A percentile compares a stretch with the other conserved stretches of the same genome.
phyloP scores from a whole-genome alignment of 2,797 vertebrate species.

The Periophthalmus magnuspinnatus region DNA sequence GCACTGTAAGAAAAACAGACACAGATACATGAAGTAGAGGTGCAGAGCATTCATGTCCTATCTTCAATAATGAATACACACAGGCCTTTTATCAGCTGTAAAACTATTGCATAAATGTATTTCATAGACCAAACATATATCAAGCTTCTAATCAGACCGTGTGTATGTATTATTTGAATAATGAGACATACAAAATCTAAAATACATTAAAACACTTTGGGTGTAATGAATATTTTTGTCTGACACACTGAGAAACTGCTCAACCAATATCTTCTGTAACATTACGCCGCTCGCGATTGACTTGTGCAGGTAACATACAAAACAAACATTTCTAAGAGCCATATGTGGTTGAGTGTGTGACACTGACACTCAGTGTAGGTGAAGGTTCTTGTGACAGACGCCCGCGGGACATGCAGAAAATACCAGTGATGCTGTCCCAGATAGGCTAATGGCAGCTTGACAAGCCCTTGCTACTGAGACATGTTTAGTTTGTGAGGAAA shows the following conservation, averaged over 20 bases:
- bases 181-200: too few relatives aligned
- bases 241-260: too few relatives aligned
- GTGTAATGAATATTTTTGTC: too few relatives aligned
- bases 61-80: neutral
- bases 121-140: too few relatives aligned
- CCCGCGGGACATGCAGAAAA: constrained; percentile 30
- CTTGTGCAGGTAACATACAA: constrained; percentile 1
- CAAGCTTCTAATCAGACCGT: too few relatives aligned
- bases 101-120: neutral
- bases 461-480: constrained; percentile 46
- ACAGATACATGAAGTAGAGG: neutral
- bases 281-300: constrained; percentile 1
- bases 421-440: constrained; percentile 42
- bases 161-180: too few relatives aligned
- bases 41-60: neutral
- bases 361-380: constrained; percentile 50
- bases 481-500: constrained; percentile 46
- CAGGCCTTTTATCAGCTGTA: neutral
- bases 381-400: constrained; percentile 56
- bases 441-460: constrained; percentile 58
- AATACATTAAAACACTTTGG: too few relatives aligned
- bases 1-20: constrained; percentile 78
- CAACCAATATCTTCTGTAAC: too few relatives aligned
- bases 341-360: constrained; percentile 28
- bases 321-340: constrained; percentile 39